Evolutionary conservation across 2,113 vertebrate genomes (phyloP).

Genomic region (Lagenorhynchus albirostris): DNA sequence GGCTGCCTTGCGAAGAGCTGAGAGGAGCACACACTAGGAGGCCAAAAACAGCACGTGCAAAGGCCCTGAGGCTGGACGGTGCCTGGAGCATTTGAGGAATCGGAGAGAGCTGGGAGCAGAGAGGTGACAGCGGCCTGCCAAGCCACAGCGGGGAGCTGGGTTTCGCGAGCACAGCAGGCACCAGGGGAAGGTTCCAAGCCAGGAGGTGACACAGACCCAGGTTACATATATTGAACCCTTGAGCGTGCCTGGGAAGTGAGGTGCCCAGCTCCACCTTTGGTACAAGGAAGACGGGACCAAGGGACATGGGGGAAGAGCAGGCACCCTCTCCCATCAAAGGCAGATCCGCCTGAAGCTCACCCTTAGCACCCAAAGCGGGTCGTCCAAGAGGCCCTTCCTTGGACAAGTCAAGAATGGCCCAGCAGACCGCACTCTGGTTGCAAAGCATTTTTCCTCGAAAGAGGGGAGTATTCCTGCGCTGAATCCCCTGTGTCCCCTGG

Average conservation of each 20-base stretch:
- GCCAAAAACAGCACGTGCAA: accelerated
- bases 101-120: too few relatives aligned
- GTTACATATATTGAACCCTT: too few relatives aligned
- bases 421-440: not conserved
- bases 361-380: not conserved
- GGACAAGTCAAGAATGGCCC: accelerated
- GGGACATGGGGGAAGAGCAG: not conserved
- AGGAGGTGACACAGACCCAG: not conserved
- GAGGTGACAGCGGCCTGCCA: not conserved
- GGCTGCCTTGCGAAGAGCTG: not conserved
- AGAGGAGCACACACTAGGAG: not conserved
- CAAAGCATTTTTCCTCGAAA: conserved; percentile 31
- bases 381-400: not conserved
- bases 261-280: not conserved
- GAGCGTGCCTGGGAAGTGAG: not conserved
- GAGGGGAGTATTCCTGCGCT: not conserved
- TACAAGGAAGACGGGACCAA: accelerated
- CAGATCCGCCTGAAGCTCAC: not conserved
- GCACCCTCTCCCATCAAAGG: not conserved
- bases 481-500: not conserved
- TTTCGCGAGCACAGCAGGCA: too few relatives aligned
- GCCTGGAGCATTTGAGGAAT: not conserved
- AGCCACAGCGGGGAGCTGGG: too few relatives aligned
- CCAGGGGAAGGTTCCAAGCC: not conserved
- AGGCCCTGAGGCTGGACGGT: not conserved